A percentile compares a stretch with the other conserved stretches of the same genome.
Evolutionary conservation across 2,888 invertebrate genomes (phyloP).

Genomic region (Asteroscopus sphinx): DNA sequence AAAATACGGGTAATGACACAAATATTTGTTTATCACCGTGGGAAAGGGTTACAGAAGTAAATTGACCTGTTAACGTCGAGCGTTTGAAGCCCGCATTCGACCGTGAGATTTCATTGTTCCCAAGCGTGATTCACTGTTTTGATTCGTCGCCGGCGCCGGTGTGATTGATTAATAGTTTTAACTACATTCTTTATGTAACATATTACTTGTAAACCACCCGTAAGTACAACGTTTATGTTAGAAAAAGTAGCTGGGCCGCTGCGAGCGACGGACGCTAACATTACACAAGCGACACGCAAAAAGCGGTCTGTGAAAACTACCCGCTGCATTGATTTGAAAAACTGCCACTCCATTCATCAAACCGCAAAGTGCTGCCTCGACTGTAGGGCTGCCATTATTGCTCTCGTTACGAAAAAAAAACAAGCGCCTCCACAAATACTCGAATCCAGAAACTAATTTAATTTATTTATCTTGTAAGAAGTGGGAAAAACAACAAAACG

Average conservation of each 20-base stretch:
- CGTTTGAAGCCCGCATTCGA: constrained; percentile 86
- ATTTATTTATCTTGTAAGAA: constrained; percentile 47
- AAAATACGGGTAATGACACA: constrained; percentile 64
- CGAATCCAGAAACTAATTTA: constrained; percentile 43
- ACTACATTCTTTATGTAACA: constrained; percentile 65
- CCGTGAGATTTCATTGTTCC: constrained; percentile 86
- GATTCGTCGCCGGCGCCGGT: constrained; percentile 80
- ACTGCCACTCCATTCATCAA: constrained; percentile 84
- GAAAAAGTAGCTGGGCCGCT: constrained; percentile 48
- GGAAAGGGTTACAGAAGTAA: constrained; percentile 83
- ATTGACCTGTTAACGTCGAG: constrained; percentile 85
- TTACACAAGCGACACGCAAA: constrained; percentile 69
- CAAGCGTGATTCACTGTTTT: constrained; percentile 83
- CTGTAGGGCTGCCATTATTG: constrained; percentile 58
- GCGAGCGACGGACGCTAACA: constrained; percentile 44
- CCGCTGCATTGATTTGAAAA: constrained; percentile 75
- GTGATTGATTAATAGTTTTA: constrained; percentile 81
- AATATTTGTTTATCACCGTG: constrained; percentile 82
- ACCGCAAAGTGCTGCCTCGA: constrained; percentile 63
- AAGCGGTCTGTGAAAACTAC: constrained; percentile 68
- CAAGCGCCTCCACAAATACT: constrained; percentile 29
- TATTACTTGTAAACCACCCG: constrained; percentile 55
- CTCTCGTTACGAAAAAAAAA: constrained; percentile 30
- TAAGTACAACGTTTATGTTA: constrained; percentile 56
- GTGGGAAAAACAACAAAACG: constrained; percentile 50